Conservation (phyloP, 1,140 invertebrate species). For the Wasmannia auropunctata region DNA sequence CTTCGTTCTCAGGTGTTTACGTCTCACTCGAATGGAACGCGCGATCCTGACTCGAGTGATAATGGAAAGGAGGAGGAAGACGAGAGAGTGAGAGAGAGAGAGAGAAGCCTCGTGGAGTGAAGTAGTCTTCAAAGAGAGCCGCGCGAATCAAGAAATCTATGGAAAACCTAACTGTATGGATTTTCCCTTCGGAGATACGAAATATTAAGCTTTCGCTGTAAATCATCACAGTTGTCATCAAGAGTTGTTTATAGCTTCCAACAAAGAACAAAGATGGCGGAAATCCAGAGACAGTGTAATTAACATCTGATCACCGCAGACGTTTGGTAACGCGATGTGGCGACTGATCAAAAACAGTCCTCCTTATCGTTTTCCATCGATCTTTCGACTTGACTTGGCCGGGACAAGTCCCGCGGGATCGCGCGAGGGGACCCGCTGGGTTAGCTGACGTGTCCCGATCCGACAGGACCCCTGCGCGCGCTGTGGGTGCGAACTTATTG, state of each 20-base stretch:
- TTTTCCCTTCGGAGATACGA: not conserved
- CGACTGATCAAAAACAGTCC: slow-evolving; percentile 78
- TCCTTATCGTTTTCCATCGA: slow-evolving; percentile 80
- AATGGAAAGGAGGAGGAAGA: slow-evolving; percentile 67
- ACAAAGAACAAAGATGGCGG: not conserved
- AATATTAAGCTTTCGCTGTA: not conserved
- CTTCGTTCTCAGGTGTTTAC: slow-evolving; percentile 75
- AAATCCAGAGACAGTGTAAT: slow-evolving; percentile 57
- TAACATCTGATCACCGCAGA: slow-evolving; percentile 69
- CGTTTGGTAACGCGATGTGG: slow-evolving; percentile 69
- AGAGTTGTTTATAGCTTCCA: not conserved
- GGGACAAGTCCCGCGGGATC: slow-evolving; percentile 75
- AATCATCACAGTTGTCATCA: not conserved
- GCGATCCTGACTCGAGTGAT: slow-evolving; percentile 73
- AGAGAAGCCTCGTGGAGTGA: slow-evolving; percentile 33
- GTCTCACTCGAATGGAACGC: slow-evolving; percentile 77
- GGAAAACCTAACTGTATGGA: slow-evolving; percentile 20
- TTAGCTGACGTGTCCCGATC: slow-evolving; percentile 77
- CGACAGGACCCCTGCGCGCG: slow-evolving; percentile 72
- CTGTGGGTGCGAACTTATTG: slow-evolving; percentile 66
- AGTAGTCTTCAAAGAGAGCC: slow-evolving; percentile 18
- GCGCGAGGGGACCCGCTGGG: slow-evolving; percentile 62
- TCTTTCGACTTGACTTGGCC: slow-evolving; percentile 75
- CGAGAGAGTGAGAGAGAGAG: no score
- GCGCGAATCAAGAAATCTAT: not conserved